phyloP scores from a whole-genome alignment of 64 coral and sea anemone species.

The Dendronephthya gigantea region DNA sequence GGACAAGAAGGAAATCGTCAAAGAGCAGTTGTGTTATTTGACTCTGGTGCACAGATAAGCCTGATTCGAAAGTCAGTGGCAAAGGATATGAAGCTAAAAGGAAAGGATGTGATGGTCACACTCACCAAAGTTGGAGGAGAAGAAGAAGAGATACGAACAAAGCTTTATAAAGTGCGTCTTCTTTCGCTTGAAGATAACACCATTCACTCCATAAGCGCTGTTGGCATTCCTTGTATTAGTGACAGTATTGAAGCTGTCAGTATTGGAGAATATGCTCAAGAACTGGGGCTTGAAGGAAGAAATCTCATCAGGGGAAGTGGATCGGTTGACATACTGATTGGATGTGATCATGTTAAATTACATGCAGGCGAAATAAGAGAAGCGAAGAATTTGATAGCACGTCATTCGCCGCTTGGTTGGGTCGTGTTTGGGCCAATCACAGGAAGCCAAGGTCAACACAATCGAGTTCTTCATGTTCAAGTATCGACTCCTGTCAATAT shows the following conservation, averaged over 20 bases:
- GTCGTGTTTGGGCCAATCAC: neutral
- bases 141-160: neutral
- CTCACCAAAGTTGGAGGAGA: constrained; percentile 1
- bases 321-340: neutral
- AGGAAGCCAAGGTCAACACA: neutral
- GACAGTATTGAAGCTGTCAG: neutral
- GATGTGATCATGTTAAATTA: neutral
- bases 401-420: neutral
- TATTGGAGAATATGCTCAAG: neutral
- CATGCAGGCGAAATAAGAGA: neutral
- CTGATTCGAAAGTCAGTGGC: neutral
- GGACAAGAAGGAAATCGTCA: neutral
- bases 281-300: neutral
- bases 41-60: neutral
- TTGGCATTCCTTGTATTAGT: neutral
- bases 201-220: neutral
- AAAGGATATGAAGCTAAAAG: neutral
- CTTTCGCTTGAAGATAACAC: neutral
- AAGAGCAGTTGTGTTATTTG: neutral
- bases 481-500: constrained; percentile 6
- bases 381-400: neutral
- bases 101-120: neutral
- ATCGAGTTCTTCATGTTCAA: neutral
- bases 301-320: neutral
- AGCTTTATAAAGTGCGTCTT: neutral